phyloP scores from a whole-genome alignment of 2,888 invertebrate species.

The Lepetodrilus schrolli region DNA sequence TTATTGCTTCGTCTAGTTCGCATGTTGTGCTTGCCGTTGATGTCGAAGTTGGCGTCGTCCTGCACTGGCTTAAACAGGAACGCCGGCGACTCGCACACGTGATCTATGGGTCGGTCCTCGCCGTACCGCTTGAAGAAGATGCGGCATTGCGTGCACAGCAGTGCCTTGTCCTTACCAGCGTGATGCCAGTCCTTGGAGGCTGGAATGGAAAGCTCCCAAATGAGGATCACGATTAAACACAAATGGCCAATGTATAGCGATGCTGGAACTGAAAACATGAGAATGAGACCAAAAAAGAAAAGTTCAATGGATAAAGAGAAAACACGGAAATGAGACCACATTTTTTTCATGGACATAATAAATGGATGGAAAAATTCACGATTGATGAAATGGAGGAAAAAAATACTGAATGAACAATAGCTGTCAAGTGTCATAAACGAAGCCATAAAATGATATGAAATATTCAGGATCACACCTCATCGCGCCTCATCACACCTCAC shows the following conservation, averaged over 20 bases:
- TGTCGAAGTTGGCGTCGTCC: slow-evolving; percentile 65
- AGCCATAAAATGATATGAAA: too few relatives aligned
- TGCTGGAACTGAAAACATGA: neutral
- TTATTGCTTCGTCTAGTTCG: slow-evolving; percentile 70
- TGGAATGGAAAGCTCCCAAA: slow-evolving; percentile 64
- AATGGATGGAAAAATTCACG: too few relatives aligned
- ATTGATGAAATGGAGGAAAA: too few relatives aligned
- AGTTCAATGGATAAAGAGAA: neutral
- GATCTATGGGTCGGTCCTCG: slow-evolving; percentile 79
- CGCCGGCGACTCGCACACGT: slow-evolving; percentile 71
- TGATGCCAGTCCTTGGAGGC: slow-evolving; percentile 84
- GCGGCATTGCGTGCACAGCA: slow-evolving; percentile 86
- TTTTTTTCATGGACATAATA: neutral
- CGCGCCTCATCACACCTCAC: too few relatives aligned
- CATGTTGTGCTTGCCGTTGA: slow-evolving; percentile 73
- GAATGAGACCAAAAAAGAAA: neutral
- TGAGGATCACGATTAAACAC: neutral
- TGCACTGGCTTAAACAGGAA: slow-evolving; percentile 76
- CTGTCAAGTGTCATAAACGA: too few relatives aligned
- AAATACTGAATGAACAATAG: too few relatives aligned
- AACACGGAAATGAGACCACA: neutral
- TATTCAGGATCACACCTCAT: too few relatives aligned
- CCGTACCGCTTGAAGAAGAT: slow-evolving; percentile 86
- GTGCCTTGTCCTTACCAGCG: slow-evolving; percentile 82
- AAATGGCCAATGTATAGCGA: neutral